Percentiles rank a stretch among this genome's conserved stretches.
Conservation (phyloP, 2,797 vertebrate genomes). For the Ispidina lecontei region DNA sequence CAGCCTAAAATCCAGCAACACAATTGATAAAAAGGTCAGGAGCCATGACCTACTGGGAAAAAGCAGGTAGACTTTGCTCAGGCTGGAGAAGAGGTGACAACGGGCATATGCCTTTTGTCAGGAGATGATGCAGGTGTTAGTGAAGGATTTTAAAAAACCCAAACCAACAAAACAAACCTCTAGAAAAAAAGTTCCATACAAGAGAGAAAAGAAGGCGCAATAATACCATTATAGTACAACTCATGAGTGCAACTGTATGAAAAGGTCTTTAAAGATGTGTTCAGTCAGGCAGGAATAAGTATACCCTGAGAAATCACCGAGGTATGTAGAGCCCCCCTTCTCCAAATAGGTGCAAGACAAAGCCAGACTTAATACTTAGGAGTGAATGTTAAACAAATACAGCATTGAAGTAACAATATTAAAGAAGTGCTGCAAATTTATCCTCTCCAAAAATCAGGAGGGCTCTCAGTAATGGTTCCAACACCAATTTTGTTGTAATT, state of each 20-base stretch:
- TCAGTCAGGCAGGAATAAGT: neutral
- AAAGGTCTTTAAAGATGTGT: slow-evolving; percentile 24
- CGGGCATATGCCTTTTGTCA: neutral
- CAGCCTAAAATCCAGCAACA: slow-evolving; percentile 5
- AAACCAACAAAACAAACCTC: neutral
- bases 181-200: neutral
- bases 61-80: neutral
- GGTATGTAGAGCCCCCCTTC: neutral
- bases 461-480: neutral
- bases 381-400: slow-evolving; percentile 19
- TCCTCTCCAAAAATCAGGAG: neutral
- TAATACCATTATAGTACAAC: slow-evolving; percentile 4
- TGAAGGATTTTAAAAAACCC: neutral
- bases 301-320: neutral
- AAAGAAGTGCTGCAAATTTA: neutral
- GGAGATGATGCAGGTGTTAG: neutral
- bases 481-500: neutral
- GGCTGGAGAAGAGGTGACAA: neutral
- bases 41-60: neutral
- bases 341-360: neutral
- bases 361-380: neutral
- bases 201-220: neutral
- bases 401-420: neutral
- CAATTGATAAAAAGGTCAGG: neutral
- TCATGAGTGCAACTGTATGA: neutral